phyloP scores from a whole-genome alignment of 2,888 invertebrate species.

The Troides oblongomaculatus region DNA sequence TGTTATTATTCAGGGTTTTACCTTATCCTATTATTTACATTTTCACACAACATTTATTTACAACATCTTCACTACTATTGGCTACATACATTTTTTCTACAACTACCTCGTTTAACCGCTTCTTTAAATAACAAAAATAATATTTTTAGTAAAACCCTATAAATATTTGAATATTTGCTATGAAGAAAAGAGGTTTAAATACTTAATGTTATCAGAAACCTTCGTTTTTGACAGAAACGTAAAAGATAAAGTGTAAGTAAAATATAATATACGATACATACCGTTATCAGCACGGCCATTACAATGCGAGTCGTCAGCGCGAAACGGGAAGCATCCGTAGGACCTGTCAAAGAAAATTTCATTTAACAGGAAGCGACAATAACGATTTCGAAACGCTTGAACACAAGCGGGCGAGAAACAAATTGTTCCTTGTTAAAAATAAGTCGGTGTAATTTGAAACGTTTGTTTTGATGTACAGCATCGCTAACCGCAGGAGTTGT shows the following conservation, averaged over 20 bases:
- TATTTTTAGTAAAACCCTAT: too few relatives aligned
- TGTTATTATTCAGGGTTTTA: too few relatives aligned
- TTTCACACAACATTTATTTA: too few relatives aligned
- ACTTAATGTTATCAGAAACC: too few relatives aligned
- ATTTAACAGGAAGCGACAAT: conserved; percentile 20
- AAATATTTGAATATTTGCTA: too few relatives aligned
- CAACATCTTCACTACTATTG: too few relatives aligned
- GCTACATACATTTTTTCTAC: too few relatives aligned
- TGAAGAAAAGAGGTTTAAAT: too few relatives aligned
- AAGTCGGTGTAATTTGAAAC: conserved; percentile 52
- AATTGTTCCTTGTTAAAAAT: conserved; percentile 41
- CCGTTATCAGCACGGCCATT: conserved; percentile 18
- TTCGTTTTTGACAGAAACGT: too few relatives aligned
- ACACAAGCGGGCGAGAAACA: conserved; percentile 6
- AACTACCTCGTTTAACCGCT: too few relatives aligned
- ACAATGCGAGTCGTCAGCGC: conserved; percentile 15
- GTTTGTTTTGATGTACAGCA: conserved; percentile 50
- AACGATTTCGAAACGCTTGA: conserved; percentile 6
- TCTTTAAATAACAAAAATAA: too few relatives aligned
- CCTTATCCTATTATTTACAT: too few relatives aligned
- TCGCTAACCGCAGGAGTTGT: conserved; percentile 21
- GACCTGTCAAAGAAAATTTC: conserved; percentile 29
- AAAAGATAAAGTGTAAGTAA: neutral
- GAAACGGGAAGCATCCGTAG: conserved; percentile 25
- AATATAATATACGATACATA: conserved; percentile 15